phyloP scores from a whole-genome alignment of 2,888 invertebrate species.

The Diaphora mendica region DNA sequence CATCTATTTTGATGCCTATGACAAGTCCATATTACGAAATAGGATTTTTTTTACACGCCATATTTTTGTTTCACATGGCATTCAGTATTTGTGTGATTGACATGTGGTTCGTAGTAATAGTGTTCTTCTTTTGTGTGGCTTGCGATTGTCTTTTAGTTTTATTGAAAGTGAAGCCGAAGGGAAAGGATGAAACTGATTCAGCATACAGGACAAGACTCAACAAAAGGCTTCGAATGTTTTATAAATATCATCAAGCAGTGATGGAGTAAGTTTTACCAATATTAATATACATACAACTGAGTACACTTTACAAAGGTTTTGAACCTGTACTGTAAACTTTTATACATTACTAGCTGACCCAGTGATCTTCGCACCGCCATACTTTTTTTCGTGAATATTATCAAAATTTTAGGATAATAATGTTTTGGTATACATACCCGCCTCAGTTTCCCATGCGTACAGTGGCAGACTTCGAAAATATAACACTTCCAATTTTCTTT shows the following conservation, averaged over 20 bases:
- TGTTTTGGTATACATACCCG: too few relatives aligned
- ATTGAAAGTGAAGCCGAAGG: constrained; percentile 48
- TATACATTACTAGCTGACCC: not conserved
- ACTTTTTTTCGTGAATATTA: too few relatives aligned
- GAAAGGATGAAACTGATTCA: constrained; percentile 38
- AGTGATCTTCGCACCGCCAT: too few relatives aligned
- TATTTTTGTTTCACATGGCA: constrained; percentile 60
- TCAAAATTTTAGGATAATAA: too few relatives aligned
- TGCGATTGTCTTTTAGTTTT: constrained; percentile 57
- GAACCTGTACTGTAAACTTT: not conserved
- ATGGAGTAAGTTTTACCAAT: constrained; percentile 57
- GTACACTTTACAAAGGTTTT: not conserved
- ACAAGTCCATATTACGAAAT: constrained; percentile 69
- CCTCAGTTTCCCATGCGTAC: too few relatives aligned
- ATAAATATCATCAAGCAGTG: constrained; percentile 59
- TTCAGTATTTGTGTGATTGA: constrained; percentile 60
- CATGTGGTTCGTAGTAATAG: constrained; percentile 68
- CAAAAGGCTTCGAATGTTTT: constrained; percentile 58
- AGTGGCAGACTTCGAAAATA: too few relatives aligned
- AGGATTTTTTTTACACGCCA: constrained; percentile 62
- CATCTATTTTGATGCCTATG: constrained; percentile 70
- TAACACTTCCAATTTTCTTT: too few relatives aligned
- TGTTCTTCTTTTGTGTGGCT: constrained; percentile 62
- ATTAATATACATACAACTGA: not conserved
- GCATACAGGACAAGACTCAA: constrained; percentile 60